Conservation (phyloP, 2,113 vertebrate species). For the Oryzias curvinotus region DNA sequence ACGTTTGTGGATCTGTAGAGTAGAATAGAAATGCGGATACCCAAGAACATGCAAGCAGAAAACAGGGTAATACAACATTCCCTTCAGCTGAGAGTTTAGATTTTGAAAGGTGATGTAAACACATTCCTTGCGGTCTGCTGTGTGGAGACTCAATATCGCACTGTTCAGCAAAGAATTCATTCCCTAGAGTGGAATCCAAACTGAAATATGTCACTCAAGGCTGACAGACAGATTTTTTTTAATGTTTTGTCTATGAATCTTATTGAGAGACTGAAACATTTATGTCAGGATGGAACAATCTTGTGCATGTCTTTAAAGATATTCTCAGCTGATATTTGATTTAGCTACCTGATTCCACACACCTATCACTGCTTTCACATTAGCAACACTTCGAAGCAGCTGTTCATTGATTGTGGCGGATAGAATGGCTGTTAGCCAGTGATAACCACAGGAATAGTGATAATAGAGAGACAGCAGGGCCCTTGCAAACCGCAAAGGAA, state of each 20-base stretch:
- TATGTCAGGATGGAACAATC: slow-evolving; percentile 26
- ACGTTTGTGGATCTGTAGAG: slow-evolving; percentile 56
- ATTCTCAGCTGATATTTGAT: slow-evolving; percentile 58
- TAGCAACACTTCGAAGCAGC: slow-evolving; percentile 56
- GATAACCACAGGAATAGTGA: slow-evolving; percentile 45
- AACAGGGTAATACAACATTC: slow-evolving; percentile 49
- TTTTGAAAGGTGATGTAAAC: slow-evolving; percentile 36
- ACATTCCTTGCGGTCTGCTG: slow-evolving; percentile 51
- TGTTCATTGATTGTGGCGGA: slow-evolving; percentile 61
- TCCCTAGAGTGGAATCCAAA: slow-evolving; percentile 49
- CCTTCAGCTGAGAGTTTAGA: slow-evolving; percentile 50
- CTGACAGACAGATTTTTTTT: slow-evolving; percentile 23
- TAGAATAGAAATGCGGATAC: slow-evolving; percentile 40
- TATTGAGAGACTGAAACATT: slow-evolving; percentile 36
- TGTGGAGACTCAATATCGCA: slow-evolving; percentile 56
- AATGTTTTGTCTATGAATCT: slow-evolving; percentile 56
- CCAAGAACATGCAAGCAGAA: slow-evolving; percentile 33
- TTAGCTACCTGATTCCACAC: slow-evolving; percentile 51
- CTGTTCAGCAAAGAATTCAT: slow-evolving; percentile 59
- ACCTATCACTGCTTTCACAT: slow-evolving; percentile 51
- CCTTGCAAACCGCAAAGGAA: slow-evolving; percentile 16
- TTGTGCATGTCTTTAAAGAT: slow-evolving; percentile 45
- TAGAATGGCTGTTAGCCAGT: slow-evolving; percentile 57
- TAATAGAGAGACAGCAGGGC: slow-evolving; percentile 28
- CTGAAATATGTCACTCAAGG: slow-evolving; percentile 50